Base-by-base conservation (phyloP, 1,140 invertebrate species). In the Triops longicaudatus region DNA sequence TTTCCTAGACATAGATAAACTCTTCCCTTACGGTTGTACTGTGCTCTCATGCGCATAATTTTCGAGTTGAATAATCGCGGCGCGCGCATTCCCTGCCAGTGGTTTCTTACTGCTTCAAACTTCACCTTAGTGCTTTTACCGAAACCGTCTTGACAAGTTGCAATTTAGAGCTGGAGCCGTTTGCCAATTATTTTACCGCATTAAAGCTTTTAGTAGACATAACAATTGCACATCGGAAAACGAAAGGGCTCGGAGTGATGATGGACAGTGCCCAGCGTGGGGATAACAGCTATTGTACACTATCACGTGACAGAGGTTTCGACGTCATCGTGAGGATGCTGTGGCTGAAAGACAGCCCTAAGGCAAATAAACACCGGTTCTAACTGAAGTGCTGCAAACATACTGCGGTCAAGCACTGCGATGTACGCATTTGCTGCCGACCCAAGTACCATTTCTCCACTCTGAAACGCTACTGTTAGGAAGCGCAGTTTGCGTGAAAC, bases 161-260 rank as follows among this genome's bases (percentile, higher is more conserved):
- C 22, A 63, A 22, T 22, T 63, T 63, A n/a, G 50, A 17, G 50
- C 50, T 22, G 50, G 17, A 63, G n/a, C 50, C 14, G 17, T n/a
- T 63, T 63, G 50, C 17, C n/a, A n/a, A 63, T 63, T 14, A 63
- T 63, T 22, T 9, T 17, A 22, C 17, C 10, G n/a, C 50, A 6
- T 63, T 63, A 63, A 63, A 63, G 7, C 22, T 63, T 63, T 22
- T 63, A 63, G 50, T 63, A 63, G 50, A 63, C 50, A 63, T 63
- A 63, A 63, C 50, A 63, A n/a, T 63, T 63, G 17, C 14, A 63
- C 17, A n/a, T 17, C 50, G 22, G 6, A 63, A 17, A 63, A 17
- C 10, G 50, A 0, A 17, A 17, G 50, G 22, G 50, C 7, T 37
- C 31, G 3, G 50, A n/a, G 44, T 63, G 50, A n/a, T 17, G 50